Base-by-base conservation (phyloP, 2,797 vertebrate genomes). In the Halcyon badia region DNA sequence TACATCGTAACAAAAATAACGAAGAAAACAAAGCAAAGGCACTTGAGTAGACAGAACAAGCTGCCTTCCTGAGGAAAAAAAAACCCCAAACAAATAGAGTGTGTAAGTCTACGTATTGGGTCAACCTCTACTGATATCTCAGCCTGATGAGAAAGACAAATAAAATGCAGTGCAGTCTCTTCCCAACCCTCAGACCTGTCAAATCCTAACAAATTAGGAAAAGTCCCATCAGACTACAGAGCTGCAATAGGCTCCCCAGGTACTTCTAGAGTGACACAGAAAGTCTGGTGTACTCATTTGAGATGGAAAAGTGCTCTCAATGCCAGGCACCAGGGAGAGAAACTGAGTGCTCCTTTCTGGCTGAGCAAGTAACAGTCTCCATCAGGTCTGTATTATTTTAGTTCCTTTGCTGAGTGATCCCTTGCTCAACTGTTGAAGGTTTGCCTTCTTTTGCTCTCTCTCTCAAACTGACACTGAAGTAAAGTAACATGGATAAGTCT, bases 41-140 rank as follows among this genome's bases (percentile, higher is more conserved):
- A 75, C 9, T 48, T 70, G 33, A 65, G 35, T n/a, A 92, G 14
- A 57, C 14, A 52, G n/a, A 22, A 62, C 49, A 44, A 69, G 69
- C 17, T 18, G 9, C 30, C 77, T 64, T 66, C 41, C 68, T 61
- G 41, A 70, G 69, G 0, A 60, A 54, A 69, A 71, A 79, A 49
- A 6, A 30, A 52, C 4, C 26, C 18, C n/a, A n/a, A n/a, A n/a
- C n/a, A 56, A 42, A n/a, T 1, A 14, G 8, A 30, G 2, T 4
- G 9, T 46, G 8, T 22, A 65, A 56, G n/a, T 49, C 33, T 42
- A 5, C 0, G 0, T 26, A 7, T 60, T 87, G 49, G 41, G 13
- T 4, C 60, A 94, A n/a, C 13, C 19, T 51, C 56, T 49, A 4
- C 0, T 33, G n/a, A 42, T n/a, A 22, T 30, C 35, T 82, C 35